These are phyloP conservation scores for Slavum lentiscoides DNA, from an alignment of 2,888 invertebrate species.

Conservation along the genomic window DNA sequence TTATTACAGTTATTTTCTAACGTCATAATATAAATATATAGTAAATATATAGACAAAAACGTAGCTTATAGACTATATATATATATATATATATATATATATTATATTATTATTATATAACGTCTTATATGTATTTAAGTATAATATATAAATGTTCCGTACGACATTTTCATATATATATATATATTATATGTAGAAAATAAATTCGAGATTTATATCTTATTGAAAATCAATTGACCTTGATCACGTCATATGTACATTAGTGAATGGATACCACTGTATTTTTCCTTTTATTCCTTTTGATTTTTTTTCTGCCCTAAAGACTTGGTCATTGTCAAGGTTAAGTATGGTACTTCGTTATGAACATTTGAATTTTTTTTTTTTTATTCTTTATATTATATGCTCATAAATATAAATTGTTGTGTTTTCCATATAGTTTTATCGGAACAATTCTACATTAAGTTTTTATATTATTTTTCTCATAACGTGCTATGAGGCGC, in stretches of 20 bases:
- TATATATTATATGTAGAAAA: constrained; percentile 1
- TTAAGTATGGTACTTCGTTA: constrained; percentile 22
- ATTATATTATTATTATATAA: too few species aligned
- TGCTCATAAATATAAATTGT: constrained; percentile 42
- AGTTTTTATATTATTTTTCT: constrained; percentile 21
- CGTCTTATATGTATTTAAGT: too few species aligned
- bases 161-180: neutral
- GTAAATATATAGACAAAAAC: too few species aligned
- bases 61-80: too few species aligned
- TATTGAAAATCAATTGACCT: constrained; percentile 48
- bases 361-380: constrained; percentile 35
- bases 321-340: constrained; percentile 52
- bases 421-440: constrained; percentile 23
- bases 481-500: neutral
- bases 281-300: constrained; percentile 22
- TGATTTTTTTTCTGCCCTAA: constrained; percentile 24
- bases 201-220: constrained; percentile 8
- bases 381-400: neutral
- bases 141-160: neutral
- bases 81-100: too few species aligned
- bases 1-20: too few species aligned
- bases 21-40: too few species aligned
- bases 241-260: constrained; percentile 41
- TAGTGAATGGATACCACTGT: constrained; percentile 39
- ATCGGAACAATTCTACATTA: neutral